phyloP scores from a whole-genome alignment of 2,888 invertebrate genomes.

The Cyclophora albipunctata region DNA sequence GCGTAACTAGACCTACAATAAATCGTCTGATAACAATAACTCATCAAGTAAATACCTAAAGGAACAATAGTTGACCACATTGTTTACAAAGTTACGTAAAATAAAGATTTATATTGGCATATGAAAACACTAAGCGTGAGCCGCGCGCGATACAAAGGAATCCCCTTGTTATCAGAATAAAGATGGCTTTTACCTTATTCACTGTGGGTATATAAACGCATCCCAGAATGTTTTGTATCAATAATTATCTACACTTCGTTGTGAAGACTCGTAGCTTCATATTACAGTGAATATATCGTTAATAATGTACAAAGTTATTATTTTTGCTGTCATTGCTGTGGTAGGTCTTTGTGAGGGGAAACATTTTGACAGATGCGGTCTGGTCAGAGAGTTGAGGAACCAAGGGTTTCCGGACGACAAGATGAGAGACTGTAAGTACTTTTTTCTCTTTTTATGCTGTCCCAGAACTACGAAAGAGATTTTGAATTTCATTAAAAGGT shows the following conservation, averaged over 20 bases:
- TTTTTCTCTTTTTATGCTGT: not conserved
- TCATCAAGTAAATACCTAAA: too few species aligned
- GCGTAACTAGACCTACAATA: too few species aligned
- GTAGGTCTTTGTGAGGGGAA: conserved; percentile 23
- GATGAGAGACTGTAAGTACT: conserved; percentile 40
- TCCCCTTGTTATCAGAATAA: conserved; percentile 9
- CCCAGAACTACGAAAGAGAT: too few species aligned
- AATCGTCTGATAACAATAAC: too few species aligned
- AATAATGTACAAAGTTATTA: conserved; percentile 20
- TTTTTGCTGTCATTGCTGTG: conserved; percentile 11
- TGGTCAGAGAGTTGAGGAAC: conserved; percentile 32
- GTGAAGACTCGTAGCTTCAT: not conserved
- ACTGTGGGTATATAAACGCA: conserved; percentile 11
- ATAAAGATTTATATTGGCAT: too few species aligned
- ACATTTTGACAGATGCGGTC: conserved; percentile 32
- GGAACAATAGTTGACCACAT: too few species aligned
- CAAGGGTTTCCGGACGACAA: conserved; percentile 38
- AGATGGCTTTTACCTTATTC: not conserved
- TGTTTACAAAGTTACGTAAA: too few species aligned
- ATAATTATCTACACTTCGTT: too few species aligned
- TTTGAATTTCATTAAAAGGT: too few species aligned
- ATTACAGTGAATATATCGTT: not conserved
- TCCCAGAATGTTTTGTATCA: not conserved
- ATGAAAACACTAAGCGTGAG: not conserved
- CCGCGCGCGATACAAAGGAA: conserved; percentile 6